Base-by-base conservation (phyloP, 2,888 invertebrate species). In the Amaurobius ferox region DNA sequence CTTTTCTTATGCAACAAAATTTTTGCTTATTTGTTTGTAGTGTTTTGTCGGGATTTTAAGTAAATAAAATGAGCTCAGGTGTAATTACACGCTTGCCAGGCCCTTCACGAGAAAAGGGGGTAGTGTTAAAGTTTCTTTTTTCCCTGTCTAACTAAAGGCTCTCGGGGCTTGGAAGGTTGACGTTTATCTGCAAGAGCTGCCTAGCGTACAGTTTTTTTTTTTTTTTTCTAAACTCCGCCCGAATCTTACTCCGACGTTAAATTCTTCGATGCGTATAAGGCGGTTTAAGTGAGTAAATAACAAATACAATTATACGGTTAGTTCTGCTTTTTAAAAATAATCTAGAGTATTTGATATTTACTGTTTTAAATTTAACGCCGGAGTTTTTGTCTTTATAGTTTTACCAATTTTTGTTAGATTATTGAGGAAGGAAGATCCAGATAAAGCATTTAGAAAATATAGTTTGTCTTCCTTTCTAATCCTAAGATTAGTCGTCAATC, bases 61-160 rank as follows among this genome's bases (percentile, higher is more conserved):
- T 85, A 85, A 85, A 85, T 85, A 85, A 85, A 40, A 48, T 39
- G 62, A 32, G 64, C 83, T 23, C 28, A 77, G 83, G 77, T 85
- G 83, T 85, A 85, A 85, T 85, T 85, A 85, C 83, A 85, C 83
- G 83, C 48, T 72, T 85, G 83, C 83, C 83, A 77, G 77, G 48
- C 72, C 76, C 70, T 71, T 26, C n/a, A 78, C 26, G 26, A 70
- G 55, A n/a, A n/a, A n/a, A 28, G 64, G n/a, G 71, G 62, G 40
- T 44, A 28, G 64, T 23, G 64, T 39, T 70, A 74, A 68, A 71
- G 70, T 44, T 70, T 62, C 66, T 48, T 26, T 64, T 19, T 32
- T 44, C 62, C 62, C 23, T n/a, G 30, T 30, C 28, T 44, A 40
- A 30, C 44, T 13, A 35, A 40, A 23, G 35, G 23, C 64, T 44